Evolutionary conservation across 2,888 invertebrate genomes (phyloP), one percentile per base, ranked within the genome.

Genomic region (Luffia ferchaultella): DNA sequence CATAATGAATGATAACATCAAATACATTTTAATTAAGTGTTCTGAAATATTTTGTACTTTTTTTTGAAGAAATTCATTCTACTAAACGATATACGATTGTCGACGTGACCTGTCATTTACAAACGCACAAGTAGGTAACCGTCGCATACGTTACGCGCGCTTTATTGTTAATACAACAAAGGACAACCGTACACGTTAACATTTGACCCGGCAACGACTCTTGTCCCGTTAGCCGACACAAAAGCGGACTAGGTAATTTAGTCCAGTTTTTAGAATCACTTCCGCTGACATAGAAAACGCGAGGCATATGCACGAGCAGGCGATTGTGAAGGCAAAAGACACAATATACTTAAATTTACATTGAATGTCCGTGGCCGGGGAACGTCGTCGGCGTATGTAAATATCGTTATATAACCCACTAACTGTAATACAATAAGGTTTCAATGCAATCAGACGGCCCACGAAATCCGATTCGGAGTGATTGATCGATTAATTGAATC

Each of bases 191-290:
- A 57, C 55, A 60, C 60, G 58, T 61, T 61, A 60, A 61, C 63
- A 53, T 61, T 55, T 53, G 59, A 55, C 63, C 59, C 57, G 55
- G 59, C 58, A 57, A 53, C 67, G 61, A 67, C 67, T 67, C 56
- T 3, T 61, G 64, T 70, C 62, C 73, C 70, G 74, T 70, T 76
- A 69, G 49, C 55, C 55, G 59, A 62, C 57, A 70, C 68, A 70
- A 68, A 67, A 63, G 62, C 59, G 55, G 62, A 58, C 57, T 58
- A 62, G 63, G 65, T 59, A 64, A 66, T 61, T 64, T 18, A 18
- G 30, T 30, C 30, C 30, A 30, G 30, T 30, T 30, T 30, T 30
- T 30, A 12, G 30, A 30, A 60, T 66, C 62, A 67, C 66, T 72
- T 73, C 73, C 70, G 69, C 67, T 64, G 62, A 57, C 62, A 62